Evolutionary conservation across 2,888 invertebrate genomes (phyloP), one percentile per base, ranked within the genome.

Genomic region (Protodeltote pygarga): DNA sequence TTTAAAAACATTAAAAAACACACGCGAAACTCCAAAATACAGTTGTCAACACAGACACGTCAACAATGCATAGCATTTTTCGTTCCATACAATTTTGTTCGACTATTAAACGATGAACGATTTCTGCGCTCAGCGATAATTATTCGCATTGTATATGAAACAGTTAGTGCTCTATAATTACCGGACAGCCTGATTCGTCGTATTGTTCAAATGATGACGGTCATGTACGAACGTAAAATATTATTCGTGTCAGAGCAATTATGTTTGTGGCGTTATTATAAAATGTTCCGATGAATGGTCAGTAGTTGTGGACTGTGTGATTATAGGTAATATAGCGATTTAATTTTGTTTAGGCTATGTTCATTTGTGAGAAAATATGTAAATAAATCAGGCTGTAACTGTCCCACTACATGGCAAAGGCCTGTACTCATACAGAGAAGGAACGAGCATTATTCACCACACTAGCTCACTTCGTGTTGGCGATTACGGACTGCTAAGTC

Each of bases 101-200:
- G 69, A 66, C 79, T 75, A 87, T 87, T 87, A 86, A 81, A 75
- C 77, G 72, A 73, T 71, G 75, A 78, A 75, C 81, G 78, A 83
- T 89, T 89, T 84, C 84, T 87, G 87, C 34, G 81, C 79, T 84
- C 75, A 67, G 82, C 81, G 82, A 77, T 85, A 90, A 90, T 89
- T 89, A 88, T 87, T 79, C 79, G 79, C 81, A 89, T 89, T 89
- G 90, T 88, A 77, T 78, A 85, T 80, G 86, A 85, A 89, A 85
- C 83, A 86, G 86, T 86, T 83, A 85, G 79, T 76, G 81, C 79
- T 75, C 76, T 75, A 73, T 82, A 88, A 89, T 89, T 89, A 89
- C 83, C 67, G 64, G 61, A 67, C 75, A 75, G 69, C 61, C 80
- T 86, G 87, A 87, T 88, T 89, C 85, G 82, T 74, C 71, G 83